These are phyloP conservation scores for Spodoptera littoralis DNA, from an alignment of 2,888 invertebrate species.

Conservation along the genomic window DNA sequence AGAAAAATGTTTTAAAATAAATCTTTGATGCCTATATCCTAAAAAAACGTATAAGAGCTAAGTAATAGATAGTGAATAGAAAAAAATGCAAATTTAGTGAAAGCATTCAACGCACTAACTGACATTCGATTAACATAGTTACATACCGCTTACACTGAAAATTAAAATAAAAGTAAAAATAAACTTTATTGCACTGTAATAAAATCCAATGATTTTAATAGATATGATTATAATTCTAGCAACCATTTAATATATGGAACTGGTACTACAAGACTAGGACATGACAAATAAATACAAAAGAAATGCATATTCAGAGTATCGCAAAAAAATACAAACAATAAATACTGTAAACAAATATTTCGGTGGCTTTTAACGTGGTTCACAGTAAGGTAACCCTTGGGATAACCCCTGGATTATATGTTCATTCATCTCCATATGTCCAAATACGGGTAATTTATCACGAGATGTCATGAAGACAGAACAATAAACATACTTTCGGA, in stretches of 20 bases:
- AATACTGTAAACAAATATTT: conserved; percentile 24
- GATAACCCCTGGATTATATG: conserved; percentile 46
- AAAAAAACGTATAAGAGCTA: conserved; percentile 9
- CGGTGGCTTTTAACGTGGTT: conserved; percentile 38
- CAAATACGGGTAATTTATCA: conserved; percentile 55
- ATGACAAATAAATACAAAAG: no score
- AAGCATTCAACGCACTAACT: conserved; percentile 48
- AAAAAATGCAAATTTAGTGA: conserved; percentile 33
- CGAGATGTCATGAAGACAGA: conserved; percentile 45
- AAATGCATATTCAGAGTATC: no score
- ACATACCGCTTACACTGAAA: conserved; percentile 20
- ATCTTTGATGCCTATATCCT: neutral
- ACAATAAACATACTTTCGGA: conserved; percentile 54
- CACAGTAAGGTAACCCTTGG: conserved; percentile 41
- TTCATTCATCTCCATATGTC: conserved; percentile 54
- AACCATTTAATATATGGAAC: neutral
- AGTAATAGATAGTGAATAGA: conserved; percentile 25
- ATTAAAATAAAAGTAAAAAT: conserved; percentile 45
- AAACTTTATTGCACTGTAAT: conserved; percentile 26
- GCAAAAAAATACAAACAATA: conserved; percentile 1
- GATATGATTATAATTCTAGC: conserved; percentile 11
- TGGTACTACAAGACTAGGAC: no score
- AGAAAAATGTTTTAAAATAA: conserved; percentile 8
- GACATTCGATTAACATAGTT: conserved; percentile 50
- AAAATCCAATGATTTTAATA: conserved; percentile 23